Base-by-base conservation (phyloP, 2,113 vertebrate species). In the Phrynosoma blainvillii region DNA sequence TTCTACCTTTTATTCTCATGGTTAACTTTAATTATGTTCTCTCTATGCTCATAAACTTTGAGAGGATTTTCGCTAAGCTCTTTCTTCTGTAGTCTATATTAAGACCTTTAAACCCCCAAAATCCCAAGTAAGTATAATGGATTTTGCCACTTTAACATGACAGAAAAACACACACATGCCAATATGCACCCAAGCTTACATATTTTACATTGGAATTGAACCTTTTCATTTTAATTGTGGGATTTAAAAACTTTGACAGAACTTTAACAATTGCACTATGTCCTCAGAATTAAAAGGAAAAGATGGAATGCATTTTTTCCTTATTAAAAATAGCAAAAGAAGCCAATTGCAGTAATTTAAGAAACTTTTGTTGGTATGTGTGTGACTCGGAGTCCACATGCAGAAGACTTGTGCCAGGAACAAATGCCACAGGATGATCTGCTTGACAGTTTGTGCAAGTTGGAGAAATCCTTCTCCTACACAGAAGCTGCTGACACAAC, bases 31-130 rank as follows among this genome's bases (percentile, higher is more conserved):
- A 94, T 89, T 90, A 90, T 79, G 85, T 93, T 95, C 40, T 82
- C 82, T 59, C 79, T 90, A 47, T 71, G 88, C 87, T 88, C 47
- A 90, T 88, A 89, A 92, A 91, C 80, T 88, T 88, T n/a, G 86
- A 93, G 84, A 91, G 89, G 89, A 95, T 95, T 95, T 95, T 87
- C 93, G 90, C 82, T 94, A 94, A 94, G 93, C 90, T 92, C 65
- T 89, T 89, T 78, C 79, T 87, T 92, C n/a, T 92, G 84, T 74
- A 89, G 87, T 78, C 73, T 83, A 59, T 82, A 91, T 89, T 93
- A 92, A 91, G 88, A 91, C 88, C 91, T 95, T 93, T 93, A 93
- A 93, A 81, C 87, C 92, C 85, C 90, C 93, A 93, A 88, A 93
- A 79, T 13, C 59, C 82, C 71, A 76, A 87, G 62, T 80, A 93